These are phyloP conservation scores for Oegoconia quadripuncta DNA, from an alignment of 2,888 invertebrate genomes.

Conservation along the genomic window DNA sequence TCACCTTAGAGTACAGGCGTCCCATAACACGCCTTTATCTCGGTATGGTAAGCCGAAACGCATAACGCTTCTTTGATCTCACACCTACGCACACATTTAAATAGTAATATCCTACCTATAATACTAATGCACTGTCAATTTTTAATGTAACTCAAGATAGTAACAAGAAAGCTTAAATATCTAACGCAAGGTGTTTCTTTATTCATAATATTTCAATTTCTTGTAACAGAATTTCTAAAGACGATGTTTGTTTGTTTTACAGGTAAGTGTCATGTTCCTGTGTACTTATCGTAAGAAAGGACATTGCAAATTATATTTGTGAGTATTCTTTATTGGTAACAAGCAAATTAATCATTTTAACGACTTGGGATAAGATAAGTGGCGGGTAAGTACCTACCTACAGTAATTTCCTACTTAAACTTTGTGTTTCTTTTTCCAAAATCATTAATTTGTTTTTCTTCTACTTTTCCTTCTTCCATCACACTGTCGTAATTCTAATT, in stretches of 20 bases:
- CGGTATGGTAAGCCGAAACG: slow-evolving; percentile 59
- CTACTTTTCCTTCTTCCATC: slow-evolving; percentile 21
- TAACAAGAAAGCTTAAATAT: slow-evolving; percentile 42
- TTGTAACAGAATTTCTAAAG: background rate
- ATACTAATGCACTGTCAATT: slow-evolving; percentile 75
- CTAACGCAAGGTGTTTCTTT: slow-evolving; percentile 20
- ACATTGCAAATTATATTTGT: background rate
- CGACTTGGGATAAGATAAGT: slow-evolving; percentile 1
- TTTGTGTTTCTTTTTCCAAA: slow-evolving; percentile 8
- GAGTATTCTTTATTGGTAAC: background rate
- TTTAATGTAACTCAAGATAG: slow-evolving; percentile 64
- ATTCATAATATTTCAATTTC: slow-evolving; percentile 11
- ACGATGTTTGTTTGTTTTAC: slow-evolving; percentile 34
- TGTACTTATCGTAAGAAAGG: background rate
- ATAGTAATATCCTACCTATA: slow-evolving; percentile 57
- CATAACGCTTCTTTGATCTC: slow-evolving; percentile 70
- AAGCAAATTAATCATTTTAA: background rate
- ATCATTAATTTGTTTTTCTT: slow-evolving; percentile 31
- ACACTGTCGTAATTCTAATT: slow-evolving; percentile 32
- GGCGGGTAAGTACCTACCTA: slow-evolving; percentile 6
- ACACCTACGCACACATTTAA: slow-evolving; percentile 66
- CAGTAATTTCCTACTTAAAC: slow-evolving; percentile 7
- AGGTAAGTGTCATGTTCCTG: slow-evolving; percentile 36
- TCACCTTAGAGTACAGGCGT: slow-evolving; percentile 66
- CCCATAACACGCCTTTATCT: slow-evolving; percentile 71